Evolutionary conservation across 2,888 invertebrate genomes (phyloP).

Genomic region (Dicycla oo): DNA sequence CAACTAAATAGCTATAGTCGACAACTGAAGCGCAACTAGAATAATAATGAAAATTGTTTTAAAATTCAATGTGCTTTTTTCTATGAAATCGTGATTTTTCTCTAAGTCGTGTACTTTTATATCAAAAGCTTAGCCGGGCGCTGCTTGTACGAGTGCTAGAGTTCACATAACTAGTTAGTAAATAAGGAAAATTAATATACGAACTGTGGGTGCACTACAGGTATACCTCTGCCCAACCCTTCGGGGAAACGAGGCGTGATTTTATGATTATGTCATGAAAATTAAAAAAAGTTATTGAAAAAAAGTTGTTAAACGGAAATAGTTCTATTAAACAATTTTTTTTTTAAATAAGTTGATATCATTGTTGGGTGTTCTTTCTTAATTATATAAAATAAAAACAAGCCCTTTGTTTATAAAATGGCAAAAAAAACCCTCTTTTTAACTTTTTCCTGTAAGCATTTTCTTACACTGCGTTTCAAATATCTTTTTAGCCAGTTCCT

Average conservation of each 20-base stretch:
- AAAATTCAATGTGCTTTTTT: conserved; percentile 57
- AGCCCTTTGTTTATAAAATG: not conserved
- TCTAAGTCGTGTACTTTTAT: conserved; percentile 58
- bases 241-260: not conserved
- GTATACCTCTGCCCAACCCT: no score
- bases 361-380: not conserved
- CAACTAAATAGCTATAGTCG: conserved; percentile 52
- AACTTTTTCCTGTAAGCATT: not conserved
- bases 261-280: not conserved
- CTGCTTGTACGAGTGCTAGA: conserved; percentile 40
- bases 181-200: not conserved
- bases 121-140: conserved; percentile 60
- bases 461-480: not conserved
- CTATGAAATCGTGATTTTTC: conserved; percentile 56
- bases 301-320: not conserved
- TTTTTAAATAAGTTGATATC: no score
- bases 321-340: not conserved
- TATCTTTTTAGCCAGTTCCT: not conserved
- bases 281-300: not conserved
- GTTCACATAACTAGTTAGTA: conserved; percentile 39
- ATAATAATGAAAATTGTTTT: conserved; percentile 48
- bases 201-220: not conserved
- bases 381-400: not conserved
- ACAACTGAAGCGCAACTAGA: conserved; percentile 54
- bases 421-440: not conserved